These are phyloP conservation scores for Andrena fulva DNA, from an alignment of 2,888 invertebrate species.

Conservation along the genomic window DNA sequence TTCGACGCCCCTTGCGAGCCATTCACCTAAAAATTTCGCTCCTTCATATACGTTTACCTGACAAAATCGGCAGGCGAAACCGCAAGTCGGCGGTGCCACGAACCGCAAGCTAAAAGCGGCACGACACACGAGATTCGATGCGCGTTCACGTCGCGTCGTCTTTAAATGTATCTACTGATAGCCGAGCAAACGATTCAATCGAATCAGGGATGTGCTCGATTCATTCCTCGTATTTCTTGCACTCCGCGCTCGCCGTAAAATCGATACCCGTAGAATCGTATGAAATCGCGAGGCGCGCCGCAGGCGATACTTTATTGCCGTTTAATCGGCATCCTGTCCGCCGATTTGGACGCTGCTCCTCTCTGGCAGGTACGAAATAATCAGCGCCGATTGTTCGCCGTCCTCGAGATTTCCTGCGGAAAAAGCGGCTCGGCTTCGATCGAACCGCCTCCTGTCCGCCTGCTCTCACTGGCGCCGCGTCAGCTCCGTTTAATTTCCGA, in stretches of 20 bases:
- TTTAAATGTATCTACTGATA: constrained; percentile 1
- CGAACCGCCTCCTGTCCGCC: not conserved
- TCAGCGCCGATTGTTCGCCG: not conserved
- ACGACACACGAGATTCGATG: constrained; percentile 4
- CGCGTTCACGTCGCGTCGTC: constrained; percentile 4
- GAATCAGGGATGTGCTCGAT: constrained; percentile 33
- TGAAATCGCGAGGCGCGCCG: constrained; percentile 26
- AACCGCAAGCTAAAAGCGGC: constrained; percentile 7
- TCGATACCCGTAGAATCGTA: constrained; percentile 22
- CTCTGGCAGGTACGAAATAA: not conserved
- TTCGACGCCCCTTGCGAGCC: not conserved
- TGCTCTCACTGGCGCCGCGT: constrained; percentile 1
- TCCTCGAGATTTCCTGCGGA: constrained; percentile 32
- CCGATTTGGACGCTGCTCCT: no score
- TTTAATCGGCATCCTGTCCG: constrained; percentile 1
- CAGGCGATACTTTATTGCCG: not conserved
- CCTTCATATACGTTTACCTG: not conserved
- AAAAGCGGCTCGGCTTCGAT: not conserved
- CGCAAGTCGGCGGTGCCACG: not conserved
- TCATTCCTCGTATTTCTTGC: constrained; percentile 38
- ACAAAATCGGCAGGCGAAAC: constrained; percentile 14
- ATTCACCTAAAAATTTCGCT: constrained; percentile 7
- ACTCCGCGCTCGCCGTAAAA: constrained; percentile 17
- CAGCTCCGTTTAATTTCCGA: constrained; percentile 67
- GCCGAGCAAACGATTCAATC: constrained; percentile 25